A percentile compares a stretch with the other conserved stretches of the same genome.
Conservation (phyloP, 2,888 invertebrate genomes). For the Netelia virgata region DNA sequence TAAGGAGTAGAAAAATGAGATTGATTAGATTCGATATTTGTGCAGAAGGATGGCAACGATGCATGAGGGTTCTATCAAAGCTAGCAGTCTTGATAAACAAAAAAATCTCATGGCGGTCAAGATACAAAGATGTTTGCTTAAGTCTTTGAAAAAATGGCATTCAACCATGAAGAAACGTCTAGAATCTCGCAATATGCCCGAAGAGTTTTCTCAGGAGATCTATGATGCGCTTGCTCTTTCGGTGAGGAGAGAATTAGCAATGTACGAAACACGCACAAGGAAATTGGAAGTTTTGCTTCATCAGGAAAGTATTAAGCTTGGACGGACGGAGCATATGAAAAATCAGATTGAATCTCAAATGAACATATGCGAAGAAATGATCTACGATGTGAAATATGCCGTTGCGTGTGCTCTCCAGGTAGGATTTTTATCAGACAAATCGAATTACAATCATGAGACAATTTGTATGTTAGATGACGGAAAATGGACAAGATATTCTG, state of each 20-base stretch:
- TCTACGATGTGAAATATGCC: slow-evolving; percentile 75
- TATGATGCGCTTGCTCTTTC: slow-evolving; percentile 59
- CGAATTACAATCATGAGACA: slow-evolving; percentile 3
- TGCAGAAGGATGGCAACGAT: slow-evolving; percentile 40
- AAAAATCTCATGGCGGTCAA: slow-evolving; percentile 67
- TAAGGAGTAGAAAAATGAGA: not conserved
- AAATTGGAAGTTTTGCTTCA: slow-evolving; percentile 73
- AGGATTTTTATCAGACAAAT: slow-evolving; percentile 21
- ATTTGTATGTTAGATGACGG: slow-evolving; percentile 37
- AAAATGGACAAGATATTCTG: slow-evolving; percentile 62
- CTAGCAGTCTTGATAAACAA: slow-evolving; percentile 22
- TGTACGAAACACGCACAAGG: slow-evolving; percentile 48
- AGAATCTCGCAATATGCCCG: slow-evolving; percentile 35
- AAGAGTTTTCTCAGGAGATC: slow-evolving; percentile 46
- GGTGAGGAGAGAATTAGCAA: slow-evolving; percentile 20
- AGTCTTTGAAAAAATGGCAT: slow-evolving; percentile 65
- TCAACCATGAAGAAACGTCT: slow-evolving; percentile 52
- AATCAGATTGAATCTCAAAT: slow-evolving; percentile 63
- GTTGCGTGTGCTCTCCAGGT: slow-evolving; percentile 76
- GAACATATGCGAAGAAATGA: slow-evolving; percentile 67
- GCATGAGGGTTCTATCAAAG: slow-evolving; percentile 40
- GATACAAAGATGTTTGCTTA: slow-evolving; percentile 71
- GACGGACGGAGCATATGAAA: slow-evolving; percentile 62
- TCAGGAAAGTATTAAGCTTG: slow-evolving; percentile 71
- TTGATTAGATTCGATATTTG: not conserved